Percentiles rank a stretch among this genome's conserved stretches.
Evolutionary conservation across 2,797 vertebrate genomes (phyloP).

Genomic region (Malurus splendens): DNA sequence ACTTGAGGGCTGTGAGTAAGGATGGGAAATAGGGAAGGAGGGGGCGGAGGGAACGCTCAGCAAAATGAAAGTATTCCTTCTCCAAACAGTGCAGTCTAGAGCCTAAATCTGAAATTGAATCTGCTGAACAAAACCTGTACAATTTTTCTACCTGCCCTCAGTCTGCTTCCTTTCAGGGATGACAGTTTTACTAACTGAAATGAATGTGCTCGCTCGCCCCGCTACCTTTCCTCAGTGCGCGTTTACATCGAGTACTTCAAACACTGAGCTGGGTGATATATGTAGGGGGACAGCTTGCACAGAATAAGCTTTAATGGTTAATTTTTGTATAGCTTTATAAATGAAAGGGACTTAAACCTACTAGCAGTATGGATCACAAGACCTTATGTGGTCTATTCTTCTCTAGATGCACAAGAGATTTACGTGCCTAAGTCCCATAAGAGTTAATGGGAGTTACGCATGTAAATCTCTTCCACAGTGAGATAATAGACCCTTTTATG

Average conservation of each 20-base stretch:
- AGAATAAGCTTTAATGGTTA: constrained; percentile 48
- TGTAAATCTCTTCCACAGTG: constrained; percentile 57
- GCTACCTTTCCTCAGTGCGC: constrained; percentile 61
- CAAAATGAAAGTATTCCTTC: constrained; percentile 46
- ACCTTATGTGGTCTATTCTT: constrained; percentile 41
- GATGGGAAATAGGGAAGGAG: constrained; percentile 24
- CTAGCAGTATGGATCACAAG: constrained; percentile 37
- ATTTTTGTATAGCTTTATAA: constrained; percentile 49
- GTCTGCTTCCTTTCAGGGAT: constrained; percentile 71
- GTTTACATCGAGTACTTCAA: constrained; percentile 62
- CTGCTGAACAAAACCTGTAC: constrained; percentile 71
- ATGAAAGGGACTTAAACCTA: constrained; percentile 46
- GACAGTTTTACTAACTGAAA: constrained; percentile 82
- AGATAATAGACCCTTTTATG: constrained; percentile 59
- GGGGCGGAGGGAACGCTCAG: constrained; percentile 3
- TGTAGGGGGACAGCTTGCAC: constrained; percentile 29
- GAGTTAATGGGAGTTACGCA: constrained; percentile 54
- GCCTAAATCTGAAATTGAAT: constrained; percentile 72
- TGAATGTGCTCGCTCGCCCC: constrained; percentile 68
- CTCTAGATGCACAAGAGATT: constrained; percentile 49
- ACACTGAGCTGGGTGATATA: constrained; percentile 54
- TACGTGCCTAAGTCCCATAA: constrained; percentile 44
- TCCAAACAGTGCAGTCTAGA: constrained; percentile 29
- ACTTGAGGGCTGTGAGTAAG: background rate
- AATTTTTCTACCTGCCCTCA: constrained; percentile 61